Evolutionary conservation across 2,113 vertebrate genomes (phyloP), one percentile per base, ranked within the genome.

Genomic region (Galeopterus variegatus): DNA sequence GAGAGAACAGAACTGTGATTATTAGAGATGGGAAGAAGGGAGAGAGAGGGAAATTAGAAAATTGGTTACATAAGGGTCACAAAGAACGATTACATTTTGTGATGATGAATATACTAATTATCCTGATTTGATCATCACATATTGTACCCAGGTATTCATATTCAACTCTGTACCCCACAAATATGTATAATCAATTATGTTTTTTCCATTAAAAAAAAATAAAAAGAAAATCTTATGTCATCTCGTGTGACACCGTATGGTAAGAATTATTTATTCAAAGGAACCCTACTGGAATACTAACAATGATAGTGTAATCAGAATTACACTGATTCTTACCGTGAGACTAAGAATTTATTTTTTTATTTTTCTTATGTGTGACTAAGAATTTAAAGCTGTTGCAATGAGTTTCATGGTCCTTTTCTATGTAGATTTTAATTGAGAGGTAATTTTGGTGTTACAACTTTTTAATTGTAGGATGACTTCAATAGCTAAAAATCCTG

Each of bases 401-500:
- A 24, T 64, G 45, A 88, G 41, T 92, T 56, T 73, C 90, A 88
- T 88, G 89, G 95, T 58, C 36, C 36, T 70, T 15, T 58, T 65
- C 45, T 54, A 5, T 65, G 33, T 85, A 64, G 28, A 56, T 69
- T 96, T 80, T 88, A 73, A 60, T 70, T 97, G 91, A 84, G 95
- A 86, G 90, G 18, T 33, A 21, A 2, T 97, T 98, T 97, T 93
- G 97, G 93, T 97, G 97, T 96, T 92, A 97, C 17, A 95, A 72
- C 77, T 88, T 75, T 60, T 93, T 94, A 96, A 93, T 95, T 6
- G 1, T 58, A 11, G 90, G 88, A 77, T 98, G 96, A 98, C 81
- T 97, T 98, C 98, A 98, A 64, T 94, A 96, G 96, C 93, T 97
- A 97, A 95, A 97, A 97, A 97, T 98, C 80, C 90, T 88, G 95